These are phyloP conservation scores for Volucella bombylans DNA, from an alignment of 2,888 invertebrate genomes.

Conservation along the genomic window DNA sequence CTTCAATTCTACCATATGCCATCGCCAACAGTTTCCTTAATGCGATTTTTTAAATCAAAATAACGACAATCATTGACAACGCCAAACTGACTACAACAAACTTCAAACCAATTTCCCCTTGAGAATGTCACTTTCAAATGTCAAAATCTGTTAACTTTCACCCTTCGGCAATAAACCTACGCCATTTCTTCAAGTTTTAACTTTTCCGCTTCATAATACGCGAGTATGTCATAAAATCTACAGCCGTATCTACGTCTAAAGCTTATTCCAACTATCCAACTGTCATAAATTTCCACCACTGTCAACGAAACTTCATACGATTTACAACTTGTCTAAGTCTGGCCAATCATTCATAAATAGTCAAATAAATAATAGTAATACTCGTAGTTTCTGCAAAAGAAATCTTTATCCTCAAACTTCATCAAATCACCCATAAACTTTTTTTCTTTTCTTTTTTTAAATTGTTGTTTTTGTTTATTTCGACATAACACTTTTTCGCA, in stretches of 20 bases:
- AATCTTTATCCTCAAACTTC: slow-evolving; percentile 40
- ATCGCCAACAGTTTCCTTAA: no score
- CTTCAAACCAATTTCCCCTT: no score
- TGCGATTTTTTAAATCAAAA: no score
- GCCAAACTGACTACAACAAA: no score
- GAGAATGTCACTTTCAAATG: no score
- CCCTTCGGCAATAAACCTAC: no score
- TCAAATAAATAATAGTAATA: slow-evolving; percentile 27
- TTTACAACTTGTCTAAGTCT: slow-evolving; percentile 19
- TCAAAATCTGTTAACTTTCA: no score
- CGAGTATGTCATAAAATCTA: no score
- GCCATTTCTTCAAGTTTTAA: no score
- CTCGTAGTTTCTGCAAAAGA: slow-evolving; percentile 40
- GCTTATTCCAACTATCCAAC: slow-evolving; percentile 19
- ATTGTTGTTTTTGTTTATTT: slow-evolving; percentile 33
- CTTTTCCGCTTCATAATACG: no score
- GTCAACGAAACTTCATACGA: slow-evolving; percentile 36
- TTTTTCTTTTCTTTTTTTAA: neutral
- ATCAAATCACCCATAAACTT: slow-evolving; percentile 49
- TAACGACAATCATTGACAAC: no score
- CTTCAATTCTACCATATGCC: no score
- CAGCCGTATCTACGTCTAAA: neutral
- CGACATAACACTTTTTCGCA: slow-evolving; percentile 43
- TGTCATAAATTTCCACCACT: slow-evolving; percentile 53
- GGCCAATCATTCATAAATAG: slow-evolving; percentile 22